These are phyloP conservation scores for Ptyas mucosa DNA, from an alignment of 2,113 vertebrate genomes.

Conservation along the genomic window DNA sequence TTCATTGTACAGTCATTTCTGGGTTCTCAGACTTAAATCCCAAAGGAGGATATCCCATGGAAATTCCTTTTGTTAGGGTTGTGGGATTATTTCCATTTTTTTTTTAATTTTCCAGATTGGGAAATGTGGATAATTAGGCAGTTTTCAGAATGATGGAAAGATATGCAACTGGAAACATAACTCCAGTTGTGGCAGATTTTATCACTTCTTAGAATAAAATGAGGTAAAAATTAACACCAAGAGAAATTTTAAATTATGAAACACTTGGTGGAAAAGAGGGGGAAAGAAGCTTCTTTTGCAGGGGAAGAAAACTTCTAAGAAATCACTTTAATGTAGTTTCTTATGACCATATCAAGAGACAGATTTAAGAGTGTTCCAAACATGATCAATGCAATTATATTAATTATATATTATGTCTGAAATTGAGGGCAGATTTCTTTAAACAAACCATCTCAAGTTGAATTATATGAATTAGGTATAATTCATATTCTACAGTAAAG, in stretches of 20 bases:
- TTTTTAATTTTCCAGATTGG: neutral
- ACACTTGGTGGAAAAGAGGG: too few relatives aligned
- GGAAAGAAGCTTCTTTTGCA: neutral
- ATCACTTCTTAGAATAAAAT: too few relatives aligned
- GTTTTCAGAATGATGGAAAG: neutral
- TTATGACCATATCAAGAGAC: neutral
- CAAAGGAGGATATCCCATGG: neutral
- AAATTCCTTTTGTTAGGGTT: neutral
- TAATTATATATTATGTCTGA: neutral
- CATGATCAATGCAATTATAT: neutral
- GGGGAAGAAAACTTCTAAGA: neutral
- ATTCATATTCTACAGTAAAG: neutral
- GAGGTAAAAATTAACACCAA: too few relatives aligned
- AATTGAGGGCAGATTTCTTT: neutral
- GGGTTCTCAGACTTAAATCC: neutral
- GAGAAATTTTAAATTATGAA: too few relatives aligned
- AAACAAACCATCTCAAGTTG: neutral
- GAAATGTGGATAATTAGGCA: neutral
- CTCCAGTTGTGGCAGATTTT: too few relatives aligned
- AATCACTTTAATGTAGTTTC: neutral
- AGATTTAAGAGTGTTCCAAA: neutral
- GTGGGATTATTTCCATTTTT: neutral
- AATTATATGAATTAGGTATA: neutral
- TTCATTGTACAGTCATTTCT: neutral
- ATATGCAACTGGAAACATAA: neutral